phyloP scores from a whole-genome alignment of 2,797 vertebrate species.

The Helarctos malayanus region DNA sequence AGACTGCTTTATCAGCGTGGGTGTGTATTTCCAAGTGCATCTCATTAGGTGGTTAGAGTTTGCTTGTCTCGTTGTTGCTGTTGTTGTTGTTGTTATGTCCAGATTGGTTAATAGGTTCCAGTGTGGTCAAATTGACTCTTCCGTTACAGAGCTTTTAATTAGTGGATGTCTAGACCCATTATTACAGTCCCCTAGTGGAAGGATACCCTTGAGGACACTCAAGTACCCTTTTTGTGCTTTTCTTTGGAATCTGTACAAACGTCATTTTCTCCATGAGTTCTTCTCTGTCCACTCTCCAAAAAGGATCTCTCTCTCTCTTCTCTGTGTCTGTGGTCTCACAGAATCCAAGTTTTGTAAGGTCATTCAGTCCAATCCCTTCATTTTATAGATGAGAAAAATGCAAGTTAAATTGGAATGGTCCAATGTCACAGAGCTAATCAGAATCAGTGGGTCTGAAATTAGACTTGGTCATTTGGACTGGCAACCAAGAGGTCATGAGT shows the following conservation, averaged over 20 bases:
- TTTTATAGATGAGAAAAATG: slow-evolving; percentile 24
- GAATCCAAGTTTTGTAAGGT: slow-evolving; percentile 24
- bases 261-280: not conserved
- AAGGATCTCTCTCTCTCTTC: not conserved
- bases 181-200: not conserved
- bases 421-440: not conserved
- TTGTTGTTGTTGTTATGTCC: not conserved
- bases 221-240: not conserved
- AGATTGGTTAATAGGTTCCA: not conserved
- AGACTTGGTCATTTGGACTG: not conserved
- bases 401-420: not conserved
- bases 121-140: not conserved
- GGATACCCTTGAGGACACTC: not conserved
- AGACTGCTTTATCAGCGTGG: not conserved
- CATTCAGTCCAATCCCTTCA: not conserved
- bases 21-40: not conserved
- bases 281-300: not conserved
- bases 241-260: slow-evolving; percentile 19
- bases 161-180: not conserved
- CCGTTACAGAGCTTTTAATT: not conserved
- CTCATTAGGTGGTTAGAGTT: not conserved
- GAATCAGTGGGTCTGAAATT: slow-evolving; percentile 16
- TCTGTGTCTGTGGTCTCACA: not conserved
- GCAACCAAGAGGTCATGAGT: not conserved
- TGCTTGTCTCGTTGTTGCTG: not conserved